Evolutionary conservation across 35 echinoderm and acorn worm genomes (phyloP).

Genomic region (Hemicentrotus pulcherrimus): DNA sequence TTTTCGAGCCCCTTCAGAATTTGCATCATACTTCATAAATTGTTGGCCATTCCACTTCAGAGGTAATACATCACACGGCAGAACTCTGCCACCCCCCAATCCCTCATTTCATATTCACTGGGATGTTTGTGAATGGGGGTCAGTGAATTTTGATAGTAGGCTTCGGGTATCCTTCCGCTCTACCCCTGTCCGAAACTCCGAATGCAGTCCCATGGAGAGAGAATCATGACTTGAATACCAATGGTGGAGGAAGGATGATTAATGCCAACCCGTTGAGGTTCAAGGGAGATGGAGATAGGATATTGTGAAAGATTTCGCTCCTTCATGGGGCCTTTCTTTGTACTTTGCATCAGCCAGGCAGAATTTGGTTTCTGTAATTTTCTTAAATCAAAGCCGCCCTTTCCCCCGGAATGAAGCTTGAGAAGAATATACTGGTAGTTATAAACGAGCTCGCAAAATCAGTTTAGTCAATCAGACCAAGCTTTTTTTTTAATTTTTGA

Average conservation of each 20-base stretch:
- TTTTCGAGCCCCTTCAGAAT: not conserved
- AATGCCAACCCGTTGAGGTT: not conserved
- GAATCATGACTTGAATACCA: not conserved
- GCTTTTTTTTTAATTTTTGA: too few species aligned
- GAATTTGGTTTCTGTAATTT: not conserved
- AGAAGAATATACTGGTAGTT: too few species aligned
- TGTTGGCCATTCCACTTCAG: not conserved
- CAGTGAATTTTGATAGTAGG: not conserved
- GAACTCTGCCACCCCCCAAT: not conserved
- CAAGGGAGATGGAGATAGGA: not conserved
- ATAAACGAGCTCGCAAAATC: too few species aligned
- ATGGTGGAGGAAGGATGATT: not conserved
- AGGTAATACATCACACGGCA: not conserved
- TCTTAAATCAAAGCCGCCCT: too few species aligned
- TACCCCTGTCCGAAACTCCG: not conserved
- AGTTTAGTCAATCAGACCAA: too few species aligned
- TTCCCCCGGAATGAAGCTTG: too few species aligned
- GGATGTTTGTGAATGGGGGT: constrained; percentile 16
- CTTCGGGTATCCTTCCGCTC: not conserved
- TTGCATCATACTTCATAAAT: not conserved
- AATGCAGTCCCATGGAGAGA: not conserved
- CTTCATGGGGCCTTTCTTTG: not conserved
- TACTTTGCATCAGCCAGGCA: not conserved
- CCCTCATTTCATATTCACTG: not conserved
- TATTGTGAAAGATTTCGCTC: not conserved